Evolutionary conservation across 1,140 invertebrate genomes (phyloP), one percentile per base, ranked within the genome.

Genomic region (Drosophila kikkawai): DNA sequence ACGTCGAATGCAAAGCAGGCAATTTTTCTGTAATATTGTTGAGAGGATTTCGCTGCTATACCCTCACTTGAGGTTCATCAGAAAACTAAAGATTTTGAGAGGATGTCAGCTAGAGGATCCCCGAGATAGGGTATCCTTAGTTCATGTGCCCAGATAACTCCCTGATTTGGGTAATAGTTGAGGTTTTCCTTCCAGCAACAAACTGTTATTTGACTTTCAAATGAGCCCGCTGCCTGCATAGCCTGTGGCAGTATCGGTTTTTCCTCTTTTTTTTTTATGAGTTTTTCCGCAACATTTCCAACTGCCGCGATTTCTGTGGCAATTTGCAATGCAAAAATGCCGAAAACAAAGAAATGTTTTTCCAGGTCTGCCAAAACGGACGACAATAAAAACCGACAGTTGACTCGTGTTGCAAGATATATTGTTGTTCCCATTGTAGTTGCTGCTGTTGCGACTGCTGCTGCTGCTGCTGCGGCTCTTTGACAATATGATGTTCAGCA

Each of bases 351-450:
- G 84, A 88, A 90, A 88, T 90, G 84, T 85, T 87, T 88, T 61
- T 63, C 47, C 53, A 55, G 58, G 76, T 58, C 41, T 70, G 67
- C 60, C 45, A 73, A 59, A 65, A 66, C 81, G 87, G 83, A 88
- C 85, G 85, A 88, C 85, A 88, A 88, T 88, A 90, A 90, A 90
- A 90, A 90, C 79, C 85, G 85, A 90, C 85, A 90, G 85, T 90
- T 90, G 85, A 90, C 85, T 90, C 85, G 85, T 90, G 85, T 90
- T 90, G 85, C 85, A 90, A 90, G 85, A 90, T 91, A 90, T 85
- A 90, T 90, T 90, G 85, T 82, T 69, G 78, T 58, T 74, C 64
- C 56, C 80, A 69, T 68, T 83, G 68, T 77, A 64, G 66, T 58
- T 70, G 58, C 17, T 63, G 45, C 42, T 44, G 42, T 3, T 17